A percentile compares a stretch with the other conserved stretches of the same genome.
Evolutionary conservation across 2,797 vertebrate genomes (phyloP).

Genomic region (Triplophysa bombifrons): DNA sequence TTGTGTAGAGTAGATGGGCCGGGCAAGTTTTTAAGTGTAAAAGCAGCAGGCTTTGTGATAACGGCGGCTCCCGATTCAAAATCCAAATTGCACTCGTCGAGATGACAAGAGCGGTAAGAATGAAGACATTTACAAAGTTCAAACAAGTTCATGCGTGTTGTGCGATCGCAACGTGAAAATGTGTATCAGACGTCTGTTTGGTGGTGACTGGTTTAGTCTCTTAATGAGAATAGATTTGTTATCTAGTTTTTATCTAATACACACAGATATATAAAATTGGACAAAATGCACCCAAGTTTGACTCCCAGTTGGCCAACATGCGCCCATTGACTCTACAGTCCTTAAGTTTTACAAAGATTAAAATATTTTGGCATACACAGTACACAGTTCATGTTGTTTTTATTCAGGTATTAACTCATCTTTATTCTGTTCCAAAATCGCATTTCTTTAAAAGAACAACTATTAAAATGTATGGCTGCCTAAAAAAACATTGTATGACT

Average conservation of each 20-base stretch:
- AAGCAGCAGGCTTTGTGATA: constrained; percentile 38
- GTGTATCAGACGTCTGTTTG: not conserved
- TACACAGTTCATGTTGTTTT: not conserved
- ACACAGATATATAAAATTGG: not conserved
- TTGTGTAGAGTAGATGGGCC: constrained; percentile 40
- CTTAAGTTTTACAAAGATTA: not conserved
- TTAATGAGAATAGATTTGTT: no score
- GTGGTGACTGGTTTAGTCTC: no score
- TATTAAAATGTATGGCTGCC: not conserved
- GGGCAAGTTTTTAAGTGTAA: constrained; percentile 30
- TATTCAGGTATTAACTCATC: not conserved
- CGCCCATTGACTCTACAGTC: not conserved
- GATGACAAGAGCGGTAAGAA: constrained; percentile 25
- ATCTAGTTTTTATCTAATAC: no score
- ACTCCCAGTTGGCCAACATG: not conserved
- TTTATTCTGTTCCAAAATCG: not conserved
- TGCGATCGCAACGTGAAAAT: not conserved
- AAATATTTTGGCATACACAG: not conserved
- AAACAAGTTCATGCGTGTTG: constrained; percentile 20
- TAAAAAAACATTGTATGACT: not conserved
- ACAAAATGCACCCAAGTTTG: not conserved
- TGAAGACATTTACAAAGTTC: no score
- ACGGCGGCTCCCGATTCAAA: constrained; percentile 35
- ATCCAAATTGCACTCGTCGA: constrained; percentile 22
- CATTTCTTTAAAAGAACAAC: not conserved